Evolutionary conservation across 2,797 vertebrate genomes (phyloP), one percentile per base, ranked within the genome.

Genomic region (Knipowitschia caucasica): DNA sequence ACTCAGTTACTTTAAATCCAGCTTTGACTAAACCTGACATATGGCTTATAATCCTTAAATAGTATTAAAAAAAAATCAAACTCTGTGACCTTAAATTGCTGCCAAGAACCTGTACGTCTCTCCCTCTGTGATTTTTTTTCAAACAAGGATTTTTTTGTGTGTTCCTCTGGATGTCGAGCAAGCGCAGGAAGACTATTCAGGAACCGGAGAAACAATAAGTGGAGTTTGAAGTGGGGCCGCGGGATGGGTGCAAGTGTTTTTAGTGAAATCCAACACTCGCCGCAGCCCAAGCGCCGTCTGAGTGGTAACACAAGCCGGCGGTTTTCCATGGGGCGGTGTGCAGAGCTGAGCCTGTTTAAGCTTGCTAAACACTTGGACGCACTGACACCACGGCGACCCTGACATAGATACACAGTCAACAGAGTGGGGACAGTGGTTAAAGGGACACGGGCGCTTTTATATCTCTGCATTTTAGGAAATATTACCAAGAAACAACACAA

Each of bases 321-420:
- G 55, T 67, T 71, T 71, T 75, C 68, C 67, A 62, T 68, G 39
- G 55, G 53, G 61, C 64, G 11, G 63, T 18, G 44, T 65, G 73
- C 66, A 44, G 71, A 77, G 63, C 68, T 71, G 78, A 81, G 81
- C 84, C 78, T 88, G 86, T 88, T 85, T 78, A 81, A 80, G 78
- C 85, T 82, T 69, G 77, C 78, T 85, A 80, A 76, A 77, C 75
- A 80, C 81, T 82, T 81, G 57, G 45, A 59, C 30, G 34, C 55
- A 36, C 15, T 84, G 86, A 82, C 83, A 85, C 67, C 1, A 26
- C 63, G 66, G 62, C 31, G 75, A 82, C 82, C 85, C 75, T 53
- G 17, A 73, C 73, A 55, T 83, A 84, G 62, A 83, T 81, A 82
- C 69, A 85, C 73, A 60, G 62, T 56, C 50, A 45, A 56, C 5